Percentiles rank a stretch among this genome's conserved stretches.
Conservation (phyloP, 2,888 invertebrate genomes). For the Amblyjoppa proteus region DNA sequence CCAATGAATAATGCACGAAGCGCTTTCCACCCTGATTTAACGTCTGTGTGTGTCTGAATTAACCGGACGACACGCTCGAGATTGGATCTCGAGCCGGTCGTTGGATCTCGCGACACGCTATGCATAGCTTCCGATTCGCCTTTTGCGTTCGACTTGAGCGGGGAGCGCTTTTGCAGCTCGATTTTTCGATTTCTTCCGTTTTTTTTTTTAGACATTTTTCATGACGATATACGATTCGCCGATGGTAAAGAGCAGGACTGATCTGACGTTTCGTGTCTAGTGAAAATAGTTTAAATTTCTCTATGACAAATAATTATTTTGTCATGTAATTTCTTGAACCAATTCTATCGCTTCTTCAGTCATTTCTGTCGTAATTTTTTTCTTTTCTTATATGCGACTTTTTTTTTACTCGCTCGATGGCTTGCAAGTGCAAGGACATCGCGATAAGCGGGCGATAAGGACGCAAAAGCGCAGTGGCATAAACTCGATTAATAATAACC, state of each 20-base stretch:
- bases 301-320: too few species aligned
- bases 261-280: too few species aligned
- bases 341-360: too few species aligned
- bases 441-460: neutral
- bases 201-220: neutral
- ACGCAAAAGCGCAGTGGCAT: neutral
- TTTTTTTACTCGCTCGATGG: neutral
- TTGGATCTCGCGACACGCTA: conserved; percentile 13
- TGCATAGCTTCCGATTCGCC: conserved; percentile 1
- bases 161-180: neutral
- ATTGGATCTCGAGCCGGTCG: conserved; percentile 18
- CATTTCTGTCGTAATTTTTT: too few species aligned
- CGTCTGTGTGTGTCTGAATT: conserved; percentile 1
- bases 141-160: neutral
- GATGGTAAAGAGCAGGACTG: neutral
- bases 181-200: neutral
- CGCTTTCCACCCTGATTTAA: conserved; percentile 14
- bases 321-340: too few species aligned
- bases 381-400: too few species aligned
- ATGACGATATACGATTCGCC: neutral
- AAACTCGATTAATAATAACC: neutral
- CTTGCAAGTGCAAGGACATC: neutral
- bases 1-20: conserved; percentile 42
- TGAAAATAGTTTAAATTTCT: too few species aligned
- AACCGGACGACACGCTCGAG: conserved; percentile 7